Evolutionary conservation across 2,888 invertebrate genomes (phyloP).

Genomic region (Lasioglossum malachurum): DNA sequence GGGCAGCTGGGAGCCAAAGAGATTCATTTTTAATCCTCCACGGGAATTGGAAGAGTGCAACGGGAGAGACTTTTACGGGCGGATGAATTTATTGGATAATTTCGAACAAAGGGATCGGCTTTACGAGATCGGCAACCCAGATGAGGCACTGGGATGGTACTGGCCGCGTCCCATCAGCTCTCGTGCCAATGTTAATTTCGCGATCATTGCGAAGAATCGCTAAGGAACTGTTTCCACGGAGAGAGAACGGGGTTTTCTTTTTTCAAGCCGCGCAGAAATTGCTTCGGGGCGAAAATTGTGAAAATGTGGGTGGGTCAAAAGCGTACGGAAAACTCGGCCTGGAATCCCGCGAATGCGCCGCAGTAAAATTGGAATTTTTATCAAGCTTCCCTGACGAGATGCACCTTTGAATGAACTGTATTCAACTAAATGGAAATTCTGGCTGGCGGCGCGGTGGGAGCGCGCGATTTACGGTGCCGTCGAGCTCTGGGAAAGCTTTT

Average conservation of each 20-base stretch:
- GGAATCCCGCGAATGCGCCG: neutral
- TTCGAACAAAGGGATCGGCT: neutral
- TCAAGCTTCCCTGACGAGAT: conserved; percentile 8
- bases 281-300: neutral
- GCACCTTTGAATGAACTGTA: conserved; percentile 15
- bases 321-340: neutral
- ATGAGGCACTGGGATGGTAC: neutral
- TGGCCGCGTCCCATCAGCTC: neutral
- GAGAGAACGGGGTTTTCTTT: neutral
- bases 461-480: neutral
- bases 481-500: neutral
- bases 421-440: conserved; percentile 13
- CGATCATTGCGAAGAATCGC: neutral
- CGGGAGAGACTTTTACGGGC: neutral
- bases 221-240: neutral
- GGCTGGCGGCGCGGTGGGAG: neutral
- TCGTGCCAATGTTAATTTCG: neutral
- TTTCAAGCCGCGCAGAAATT: neutral
- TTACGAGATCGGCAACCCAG: neutral
- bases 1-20: no score
- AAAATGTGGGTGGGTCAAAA: neutral
- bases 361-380: conserved; percentile 33
- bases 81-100: neutral
- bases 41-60: neutral
- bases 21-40: neutral